Conservation (phyloP, 1,140 invertebrate species). For the Hypsibius dujardini region DNA sequence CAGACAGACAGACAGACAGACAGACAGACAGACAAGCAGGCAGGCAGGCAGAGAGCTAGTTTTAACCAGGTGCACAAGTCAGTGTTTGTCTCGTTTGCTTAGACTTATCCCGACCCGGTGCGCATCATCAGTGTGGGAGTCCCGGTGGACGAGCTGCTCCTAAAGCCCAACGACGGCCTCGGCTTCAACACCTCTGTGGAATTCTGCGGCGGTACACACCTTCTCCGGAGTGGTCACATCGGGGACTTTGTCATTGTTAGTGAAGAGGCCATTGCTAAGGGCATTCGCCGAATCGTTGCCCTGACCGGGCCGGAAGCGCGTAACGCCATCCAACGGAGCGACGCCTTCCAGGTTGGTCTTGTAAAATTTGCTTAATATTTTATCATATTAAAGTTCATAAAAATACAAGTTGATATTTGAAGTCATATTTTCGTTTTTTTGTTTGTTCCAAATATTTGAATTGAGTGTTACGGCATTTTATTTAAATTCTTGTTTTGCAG, state of each 20-base stretch:
- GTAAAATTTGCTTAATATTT: too few species aligned
- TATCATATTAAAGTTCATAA: too few species aligned
- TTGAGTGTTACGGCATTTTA: too few species aligned
- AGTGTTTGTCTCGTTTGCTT: conserved; percentile 18
- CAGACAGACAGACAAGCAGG: too few species aligned
- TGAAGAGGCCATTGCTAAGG: conserved; percentile 98
- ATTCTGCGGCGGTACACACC: conserved; percentile 92
- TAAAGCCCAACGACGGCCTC: conserved; percentile 56
- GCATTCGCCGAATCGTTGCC: conserved; percentile 87
- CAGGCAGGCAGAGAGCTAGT: too few species aligned
- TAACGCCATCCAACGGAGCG: conserved; percentile 30
- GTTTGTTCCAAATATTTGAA: too few species aligned
- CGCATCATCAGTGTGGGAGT: conserved; percentile 84
- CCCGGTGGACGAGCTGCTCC: conserved; percentile 68
- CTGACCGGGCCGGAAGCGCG: conserved; percentile 80
- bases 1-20: too few species aligned
- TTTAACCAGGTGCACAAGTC: too few species aligned
- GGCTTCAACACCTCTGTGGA: conserved; percentile 82
- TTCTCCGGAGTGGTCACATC: conserved; percentile 49
- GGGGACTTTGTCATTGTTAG: conserved; percentile 83
- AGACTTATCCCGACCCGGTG: conserved; percentile 93
- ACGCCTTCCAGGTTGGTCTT: conserved; percentile 31
- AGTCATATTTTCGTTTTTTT: too few species aligned
- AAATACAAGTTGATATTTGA: too few species aligned
- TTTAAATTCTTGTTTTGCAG: too few species aligned